Evolutionary conservation across 2,797 vertebrate genomes (phyloP).

Genomic region (Vireo griseus): DNA sequence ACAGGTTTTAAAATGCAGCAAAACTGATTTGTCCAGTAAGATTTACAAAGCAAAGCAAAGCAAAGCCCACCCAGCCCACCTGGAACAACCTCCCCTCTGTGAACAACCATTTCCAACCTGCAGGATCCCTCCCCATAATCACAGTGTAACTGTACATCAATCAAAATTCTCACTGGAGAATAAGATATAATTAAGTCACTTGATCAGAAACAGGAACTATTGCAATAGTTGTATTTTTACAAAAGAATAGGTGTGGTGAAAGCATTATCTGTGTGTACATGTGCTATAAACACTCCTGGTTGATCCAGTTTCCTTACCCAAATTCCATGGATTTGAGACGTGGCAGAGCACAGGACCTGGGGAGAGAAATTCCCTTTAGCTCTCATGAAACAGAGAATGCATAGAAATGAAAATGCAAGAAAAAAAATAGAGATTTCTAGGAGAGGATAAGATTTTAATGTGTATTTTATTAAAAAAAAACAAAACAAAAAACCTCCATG

Average conservation of each 20-base stretch:
- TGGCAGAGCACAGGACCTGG: background rate
- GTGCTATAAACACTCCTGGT: background rate
- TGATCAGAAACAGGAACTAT: background rate
- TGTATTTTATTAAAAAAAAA: background rate
- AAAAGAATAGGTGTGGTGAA: background rate
- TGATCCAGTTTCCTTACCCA: background rate
- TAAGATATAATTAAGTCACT: background rate
- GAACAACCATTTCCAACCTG: background rate
- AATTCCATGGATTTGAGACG: background rate
- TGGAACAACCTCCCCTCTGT: background rate
- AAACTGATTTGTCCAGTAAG: background rate
- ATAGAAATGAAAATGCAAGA: background rate
- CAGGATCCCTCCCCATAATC: background rate
- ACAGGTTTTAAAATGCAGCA: background rate
- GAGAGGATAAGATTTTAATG: background rate
- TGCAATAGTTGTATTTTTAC: background rate
- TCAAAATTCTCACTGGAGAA: background rate
- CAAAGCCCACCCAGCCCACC: background rate
- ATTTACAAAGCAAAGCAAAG: background rate
- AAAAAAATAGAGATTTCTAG: background rate
- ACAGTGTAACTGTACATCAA: background rate
- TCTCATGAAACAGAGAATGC: background rate
- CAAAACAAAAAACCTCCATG: fast-evolving
- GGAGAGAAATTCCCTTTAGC: background rate
- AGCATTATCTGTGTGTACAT: background rate